These are phyloP conservation scores for Cariama cristata DNA, from an alignment of 2,113 vertebrate genomes.

Conservation along the genomic window DNA sequence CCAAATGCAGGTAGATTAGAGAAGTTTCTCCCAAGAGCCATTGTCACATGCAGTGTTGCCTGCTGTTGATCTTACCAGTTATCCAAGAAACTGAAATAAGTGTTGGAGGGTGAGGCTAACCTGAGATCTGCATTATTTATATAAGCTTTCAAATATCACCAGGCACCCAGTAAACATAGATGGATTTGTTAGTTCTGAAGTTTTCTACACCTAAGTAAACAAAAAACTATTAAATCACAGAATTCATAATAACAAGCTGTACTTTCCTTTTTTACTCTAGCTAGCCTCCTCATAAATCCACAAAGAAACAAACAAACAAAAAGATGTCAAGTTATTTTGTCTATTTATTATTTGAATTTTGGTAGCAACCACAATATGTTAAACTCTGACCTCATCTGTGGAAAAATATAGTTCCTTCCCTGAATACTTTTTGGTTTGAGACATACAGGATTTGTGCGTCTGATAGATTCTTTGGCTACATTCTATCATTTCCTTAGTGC, in stretches of 20 bases:
- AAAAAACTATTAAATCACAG: not conserved
- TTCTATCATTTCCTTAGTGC: not conserved
- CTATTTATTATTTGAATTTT: not conserved
- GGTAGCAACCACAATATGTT: not conserved
- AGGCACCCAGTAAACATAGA: not conserved
- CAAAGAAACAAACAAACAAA: not conserved
- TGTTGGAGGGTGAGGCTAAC: not conserved
- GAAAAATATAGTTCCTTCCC: not conserved
- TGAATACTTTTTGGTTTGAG: not conserved
- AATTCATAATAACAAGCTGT: not conserved
- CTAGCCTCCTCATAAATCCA: not conserved
- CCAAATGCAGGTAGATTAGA: not conserved
- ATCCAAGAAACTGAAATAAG: not conserved
- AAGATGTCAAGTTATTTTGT: not conserved
- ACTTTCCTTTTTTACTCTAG: not conserved
- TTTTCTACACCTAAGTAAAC: not conserved
- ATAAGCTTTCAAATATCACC: not conserved
- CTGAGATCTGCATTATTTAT: not conserved
- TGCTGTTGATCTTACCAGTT: conserved; percentile 1
- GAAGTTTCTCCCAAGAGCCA: conserved; percentile 5
- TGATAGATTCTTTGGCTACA: not conserved
- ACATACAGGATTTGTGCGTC: not conserved
- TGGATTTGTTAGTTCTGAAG: not conserved
- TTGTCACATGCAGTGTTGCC: not conserved
- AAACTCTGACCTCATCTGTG: not conserved